These are phyloP conservation scores for Desoria tigrina DNA, from an alignment of 2,888 invertebrate genomes.

Conservation along the genomic window DNA sequence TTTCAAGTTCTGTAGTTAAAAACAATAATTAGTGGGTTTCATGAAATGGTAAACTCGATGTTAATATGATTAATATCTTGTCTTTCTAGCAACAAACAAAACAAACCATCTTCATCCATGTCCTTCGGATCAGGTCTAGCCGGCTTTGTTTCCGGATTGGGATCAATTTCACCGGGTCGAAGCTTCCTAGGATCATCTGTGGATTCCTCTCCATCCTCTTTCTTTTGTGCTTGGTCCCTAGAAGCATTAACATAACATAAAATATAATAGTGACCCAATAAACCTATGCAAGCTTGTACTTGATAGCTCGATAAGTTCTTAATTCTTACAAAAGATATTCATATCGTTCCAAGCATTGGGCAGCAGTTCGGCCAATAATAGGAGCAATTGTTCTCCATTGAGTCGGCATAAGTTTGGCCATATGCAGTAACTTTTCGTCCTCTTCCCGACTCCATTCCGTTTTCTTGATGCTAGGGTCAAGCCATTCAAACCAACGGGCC, in stretches of 20 bases:
- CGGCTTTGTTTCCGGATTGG: constrained; percentile 99
- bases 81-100: too few species aligned
- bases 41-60: too few species aligned
- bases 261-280: background rate
- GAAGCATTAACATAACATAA: constrained; percentile 43
- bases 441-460: constrained; percentile 99
- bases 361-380: constrained; percentile 96
- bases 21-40: too few species aligned
- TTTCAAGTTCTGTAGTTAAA: constrained; percentile 91
- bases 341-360: constrained; percentile 96
- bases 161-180: constrained; percentile 99
- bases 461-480: constrained; percentile 99
- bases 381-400: constrained; percentile 99
- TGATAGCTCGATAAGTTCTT: too few species aligned
- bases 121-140: constrained; percentile 98
- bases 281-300: constrained; percentile 18
- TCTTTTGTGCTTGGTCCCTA: constrained; percentile 95
- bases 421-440: constrained; percentile 94
- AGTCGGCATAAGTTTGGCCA: constrained; percentile 99
- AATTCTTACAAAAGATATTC: constrained; percentile 84
- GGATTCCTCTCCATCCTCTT: constrained; percentile 89
- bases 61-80: too few species aligned
- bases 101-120: constrained; percentile 97
- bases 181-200: constrained; percentile 94
- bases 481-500: constrained; percentile 99